A percentile compares a stretch with the other conserved stretches of the same genome.
These are phyloP conservation scores for Eupeodes corollae DNA, from an alignment of 1,140 invertebrate species.

Conservation along the genomic window DNA sequence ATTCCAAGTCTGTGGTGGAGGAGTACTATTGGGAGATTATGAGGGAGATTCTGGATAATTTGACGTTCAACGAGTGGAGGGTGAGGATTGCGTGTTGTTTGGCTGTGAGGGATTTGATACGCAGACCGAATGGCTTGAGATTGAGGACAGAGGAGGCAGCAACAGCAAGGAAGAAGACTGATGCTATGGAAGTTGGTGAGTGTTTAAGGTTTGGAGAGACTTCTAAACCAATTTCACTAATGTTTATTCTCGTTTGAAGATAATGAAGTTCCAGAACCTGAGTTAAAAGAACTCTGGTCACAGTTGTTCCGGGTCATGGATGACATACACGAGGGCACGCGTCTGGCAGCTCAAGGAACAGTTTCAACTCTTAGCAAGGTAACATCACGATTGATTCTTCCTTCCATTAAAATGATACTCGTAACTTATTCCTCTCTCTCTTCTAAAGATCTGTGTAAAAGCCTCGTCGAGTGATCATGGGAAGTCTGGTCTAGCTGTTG, in stretches of 20 bases:
- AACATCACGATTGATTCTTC: conserved; percentile 14
- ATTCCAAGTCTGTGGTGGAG: conserved; percentile 78
- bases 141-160: conserved; percentile 16
- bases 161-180: background rate
- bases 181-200: conserved; percentile 12
- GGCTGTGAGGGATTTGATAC: conserved; percentile 72
- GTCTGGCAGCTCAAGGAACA: conserved; percentile 65
- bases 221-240: background rate
- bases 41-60: conserved; percentile 64
- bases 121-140: conserved; percentile 38
- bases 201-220: background rate
- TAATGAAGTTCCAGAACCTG: conserved; percentile 33
- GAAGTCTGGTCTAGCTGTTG: conserved; percentile 64
- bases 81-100: conserved; percentile 83
- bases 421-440: conserved; percentile 6
- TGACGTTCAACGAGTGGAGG: conserved; percentile 75
- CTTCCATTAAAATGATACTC: background rate
- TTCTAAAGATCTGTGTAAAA: conserved; percentile 59
- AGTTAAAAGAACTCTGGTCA: conserved; percentile 63
- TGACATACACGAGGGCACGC: conserved; percentile 83
- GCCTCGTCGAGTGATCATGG: conserved; percentile 64
- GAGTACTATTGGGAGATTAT: conserved; percentile 80
- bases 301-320: conserved; percentile 83
- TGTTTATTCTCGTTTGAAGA: conserved; percentile 1
- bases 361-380: conserved; percentile 70